phyloP scores from a whole-genome alignment of 2,113 vertebrate species.

The Platycercus adscitus region DNA sequence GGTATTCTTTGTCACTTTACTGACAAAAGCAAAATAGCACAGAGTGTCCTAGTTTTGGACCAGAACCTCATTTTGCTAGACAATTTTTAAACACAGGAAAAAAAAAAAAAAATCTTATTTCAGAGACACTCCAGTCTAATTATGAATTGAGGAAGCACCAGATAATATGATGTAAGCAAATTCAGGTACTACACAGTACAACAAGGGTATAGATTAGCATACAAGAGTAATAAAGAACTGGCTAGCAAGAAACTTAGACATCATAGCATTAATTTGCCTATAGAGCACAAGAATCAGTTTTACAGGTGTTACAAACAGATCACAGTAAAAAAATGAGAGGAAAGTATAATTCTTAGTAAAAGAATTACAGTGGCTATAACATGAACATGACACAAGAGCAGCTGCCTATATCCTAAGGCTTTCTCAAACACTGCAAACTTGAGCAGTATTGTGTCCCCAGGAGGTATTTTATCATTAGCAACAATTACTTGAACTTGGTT shows the following conservation, averaged over 20 bases:
- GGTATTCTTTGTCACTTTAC: not conserved
- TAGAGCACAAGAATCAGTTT: not conserved
- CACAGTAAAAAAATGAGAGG: not conserved
- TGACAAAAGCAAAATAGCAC: not conserved
- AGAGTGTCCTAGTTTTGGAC: not conserved
- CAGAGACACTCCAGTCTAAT: not conserved
- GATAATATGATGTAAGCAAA: not conserved
- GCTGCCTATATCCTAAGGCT: not conserved
- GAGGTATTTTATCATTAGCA: not conserved
- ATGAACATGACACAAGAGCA: not conserved
- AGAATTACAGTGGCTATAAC: not conserved
- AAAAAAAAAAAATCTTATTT: not conserved
- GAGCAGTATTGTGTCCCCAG: not conserved
- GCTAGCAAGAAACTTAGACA: not conserved
- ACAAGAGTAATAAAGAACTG: not conserved
- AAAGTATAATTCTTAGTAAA: not conserved
- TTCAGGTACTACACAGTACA: not conserved
- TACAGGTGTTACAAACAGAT: not conserved
- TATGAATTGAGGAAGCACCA: not conserved
- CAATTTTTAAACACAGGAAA: not conserved
- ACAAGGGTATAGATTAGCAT: not conserved
- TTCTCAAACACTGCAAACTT: not conserved
- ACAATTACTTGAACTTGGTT: not conserved
- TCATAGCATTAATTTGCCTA: not conserved
- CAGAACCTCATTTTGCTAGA: not conserved